Base-by-base conservation (phyloP, 2,797 vertebrate genomes). In the Clamator glandarius region DNA sequence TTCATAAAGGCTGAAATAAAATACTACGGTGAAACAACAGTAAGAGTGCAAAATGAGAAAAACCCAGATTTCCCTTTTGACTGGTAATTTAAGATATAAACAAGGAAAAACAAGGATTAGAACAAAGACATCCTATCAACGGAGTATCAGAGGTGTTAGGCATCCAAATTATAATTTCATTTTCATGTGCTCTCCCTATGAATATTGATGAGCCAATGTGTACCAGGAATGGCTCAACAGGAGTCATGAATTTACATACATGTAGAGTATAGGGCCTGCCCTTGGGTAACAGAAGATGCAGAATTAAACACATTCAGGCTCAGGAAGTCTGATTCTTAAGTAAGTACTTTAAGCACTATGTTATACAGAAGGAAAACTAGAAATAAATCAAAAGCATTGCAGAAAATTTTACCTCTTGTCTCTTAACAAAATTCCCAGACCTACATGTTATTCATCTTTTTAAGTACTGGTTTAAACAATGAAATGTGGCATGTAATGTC, bases 11-110 rank as follows among this genome's bases (percentile, higher is more conserved):
- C 46, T 64, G 80, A 76, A 91, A 76, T 57, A 18, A 54, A 92
- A 68, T 11, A 64, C 44, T 64, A 28, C 16, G 58, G 12, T 75
- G 66, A 89, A 93, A n/a, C n/a, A n/a, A n/a, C n/a, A n/a, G n/a
- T n/a, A n/a, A n/a, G n/a, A n/a, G n/a, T n/a, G n/a, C n/a, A n/a
- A n/a, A n/a, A 83, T 36, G 7, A 89, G 58, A 91, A 96, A 93
- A 75, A 2, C 18, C 19, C 58, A 82, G 63, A 73, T 93, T 93
- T 96, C 90, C 92, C 86, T 82, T 94, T 90, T 93, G 86, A 87
- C 81, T 94, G 36, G 80, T 81, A 95, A 92, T 94, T 90, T 93
- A 69, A 73, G 84, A 94, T 58, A 93, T 89, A 93, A 96, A 92
- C 92, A 92, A 76, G 77, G 74, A 93, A 94, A 93, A 87, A 77